Conservation (phyloP, 2,888 invertebrate species). For the Euzophera pinguis region DNA sequence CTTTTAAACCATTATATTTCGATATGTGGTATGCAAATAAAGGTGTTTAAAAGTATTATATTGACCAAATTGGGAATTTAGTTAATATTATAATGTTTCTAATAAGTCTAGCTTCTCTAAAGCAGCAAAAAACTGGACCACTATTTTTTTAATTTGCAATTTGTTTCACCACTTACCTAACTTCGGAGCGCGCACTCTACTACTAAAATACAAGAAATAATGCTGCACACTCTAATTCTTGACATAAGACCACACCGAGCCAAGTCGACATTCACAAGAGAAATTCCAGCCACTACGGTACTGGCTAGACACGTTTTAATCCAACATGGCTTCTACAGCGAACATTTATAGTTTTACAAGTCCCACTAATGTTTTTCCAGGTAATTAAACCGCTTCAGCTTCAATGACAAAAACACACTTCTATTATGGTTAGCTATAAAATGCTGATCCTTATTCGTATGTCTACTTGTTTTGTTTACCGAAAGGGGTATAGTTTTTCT, state of each 20-base stretch:
- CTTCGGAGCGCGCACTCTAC: neutral
- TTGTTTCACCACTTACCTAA: too few species aligned
- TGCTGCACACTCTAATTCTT: neutral
- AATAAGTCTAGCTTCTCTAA: too few species aligned
- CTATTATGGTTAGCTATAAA: neutral
- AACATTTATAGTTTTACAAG: slow-evolving; percentile 9
- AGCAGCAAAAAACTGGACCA: too few species aligned
- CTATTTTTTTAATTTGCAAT: too few species aligned
- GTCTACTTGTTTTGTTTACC: too few species aligned
- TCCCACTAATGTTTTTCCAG: slow-evolving; percentile 3
- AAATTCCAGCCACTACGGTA: neutral
- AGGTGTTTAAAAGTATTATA: too few species aligned
- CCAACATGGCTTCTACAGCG: neutral
- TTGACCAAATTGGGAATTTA: too few species aligned
- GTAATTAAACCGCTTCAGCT: slow-evolving; percentile 5
- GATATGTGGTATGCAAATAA: too few species aligned
- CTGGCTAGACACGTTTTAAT: slow-evolving; percentile 2
- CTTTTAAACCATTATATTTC: too few species aligned
- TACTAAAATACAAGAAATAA: neutral
- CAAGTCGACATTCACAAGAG: neutral
- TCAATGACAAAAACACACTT: neutral
- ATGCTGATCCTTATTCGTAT: neutral
- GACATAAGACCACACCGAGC: neutral
- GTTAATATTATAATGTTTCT: too few species aligned
- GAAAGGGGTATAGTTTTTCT: too few species aligned